phyloP scores from a whole-genome alignment of 2,113 vertebrate genomes.

The Trichechus manatus region DNA sequence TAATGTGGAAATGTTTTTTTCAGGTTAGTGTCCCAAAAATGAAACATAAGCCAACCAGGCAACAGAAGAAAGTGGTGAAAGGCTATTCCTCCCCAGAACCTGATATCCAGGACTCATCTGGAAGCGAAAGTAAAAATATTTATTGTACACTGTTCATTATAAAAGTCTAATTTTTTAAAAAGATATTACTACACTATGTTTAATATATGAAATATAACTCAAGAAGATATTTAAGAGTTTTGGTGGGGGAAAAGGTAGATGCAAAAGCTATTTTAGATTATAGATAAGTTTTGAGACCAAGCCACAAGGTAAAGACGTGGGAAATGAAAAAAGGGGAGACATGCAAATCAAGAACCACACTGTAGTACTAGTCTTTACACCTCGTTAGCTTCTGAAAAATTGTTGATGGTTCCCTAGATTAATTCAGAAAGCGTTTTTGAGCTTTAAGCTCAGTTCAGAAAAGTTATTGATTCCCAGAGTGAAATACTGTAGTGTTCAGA shows the following conservation, averaged over 20 bases:
- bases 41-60: conserved; percentile 93
- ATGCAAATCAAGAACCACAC: neutral
- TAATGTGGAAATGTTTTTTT: conserved; percentile 66
- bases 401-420: neutral
- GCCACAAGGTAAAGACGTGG: neutral
- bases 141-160: neutral
- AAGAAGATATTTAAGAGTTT: conserved; percentile 31
- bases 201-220: conserved; percentile 39
- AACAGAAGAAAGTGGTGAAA: conserved; percentile 93
- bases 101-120: conserved; percentile 97
- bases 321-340: neutral
- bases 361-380: neutral
- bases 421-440: neutral
- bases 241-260: neutral
- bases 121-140: conserved; percentile 93
- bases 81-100: conserved; percentile 97
- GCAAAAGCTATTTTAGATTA: neutral
- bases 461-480: neutral
- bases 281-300: conserved; percentile 6
- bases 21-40: conserved; percentile 97
- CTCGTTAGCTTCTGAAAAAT: neutral
- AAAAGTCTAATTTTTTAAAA: neutral
- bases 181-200: neutral
- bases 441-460: conserved; percentile 32
- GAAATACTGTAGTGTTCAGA: conserved; percentile 20